Evolutionary conservation across 1,140 invertebrate species (phyloP).

Genomic region (Microvelia longipes): DNA sequence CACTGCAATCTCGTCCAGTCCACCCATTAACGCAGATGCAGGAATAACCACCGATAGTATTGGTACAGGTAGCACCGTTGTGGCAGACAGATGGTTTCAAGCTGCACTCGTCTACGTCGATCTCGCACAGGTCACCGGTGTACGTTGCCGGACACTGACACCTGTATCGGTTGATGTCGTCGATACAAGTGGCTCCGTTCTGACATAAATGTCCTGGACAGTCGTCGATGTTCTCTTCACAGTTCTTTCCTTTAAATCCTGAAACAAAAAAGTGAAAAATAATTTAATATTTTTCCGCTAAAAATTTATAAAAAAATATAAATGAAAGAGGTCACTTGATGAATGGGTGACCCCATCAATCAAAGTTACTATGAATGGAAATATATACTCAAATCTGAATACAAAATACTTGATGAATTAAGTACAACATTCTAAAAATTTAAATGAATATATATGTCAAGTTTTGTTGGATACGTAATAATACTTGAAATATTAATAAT

Average conservation of each 20-base stretch:
- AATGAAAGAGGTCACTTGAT: too few relatives aligned
- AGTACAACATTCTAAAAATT: too few relatives aligned
- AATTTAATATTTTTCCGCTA: constrained; percentile 8
- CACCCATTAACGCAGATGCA: constrained; percentile 95
- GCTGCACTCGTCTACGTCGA: constrained; percentile 63
- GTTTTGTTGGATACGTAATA: too few relatives aligned
- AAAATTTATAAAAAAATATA: too few relatives aligned
- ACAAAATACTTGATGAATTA: too few relatives aligned
- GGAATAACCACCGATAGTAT: constrained; percentile 72
- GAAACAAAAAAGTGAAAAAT: constrained; percentile 26
- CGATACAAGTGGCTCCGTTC: constrained; percentile 78
- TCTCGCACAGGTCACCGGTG: constrained; percentile 66
- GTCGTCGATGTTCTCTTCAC: constrained; percentile 81
- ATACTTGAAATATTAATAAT: too few relatives aligned
- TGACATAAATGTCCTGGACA: constrained; percentile 76
- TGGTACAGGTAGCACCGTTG: constrained; percentile 88
- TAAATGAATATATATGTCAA: too few relatives aligned
- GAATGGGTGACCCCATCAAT: too few relatives aligned
- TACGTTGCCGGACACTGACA: constrained; percentile 77
- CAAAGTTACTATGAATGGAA: too few relatives aligned
- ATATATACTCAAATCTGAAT: too few relatives aligned
- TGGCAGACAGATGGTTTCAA: constrained; percentile 69
- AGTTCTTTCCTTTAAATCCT: constrained; percentile 74
- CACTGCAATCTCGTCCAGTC: constrained; percentile 76
- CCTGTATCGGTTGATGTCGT: constrained; percentile 71